These are phyloP conservation scores for Yasuhikotakia modesta DNA, from an alignment of 2,797 vertebrate genomes.

Conservation along the genomic window DNA sequence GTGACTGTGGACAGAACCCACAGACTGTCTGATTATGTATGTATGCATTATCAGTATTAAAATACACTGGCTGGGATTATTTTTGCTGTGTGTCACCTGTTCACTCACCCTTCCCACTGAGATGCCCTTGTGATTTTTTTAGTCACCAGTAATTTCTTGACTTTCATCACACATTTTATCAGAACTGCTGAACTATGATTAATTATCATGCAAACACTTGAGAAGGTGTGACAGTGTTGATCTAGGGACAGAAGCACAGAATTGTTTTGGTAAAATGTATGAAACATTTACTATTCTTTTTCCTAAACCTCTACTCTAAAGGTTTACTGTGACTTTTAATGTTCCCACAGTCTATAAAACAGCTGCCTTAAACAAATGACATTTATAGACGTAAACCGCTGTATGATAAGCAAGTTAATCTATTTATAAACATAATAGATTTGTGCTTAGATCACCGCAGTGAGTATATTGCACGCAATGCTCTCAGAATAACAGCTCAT, in stretches of 20 bases:
- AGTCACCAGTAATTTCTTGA: constrained; percentile 37
- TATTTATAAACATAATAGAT: constrained; percentile 20
- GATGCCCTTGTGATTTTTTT: constrained; percentile 25
- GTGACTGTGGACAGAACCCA: constrained; percentile 2
- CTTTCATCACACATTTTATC: constrained; percentile 40
- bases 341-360: background rate
- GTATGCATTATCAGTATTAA: background rate
- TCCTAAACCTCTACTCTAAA: background rate
- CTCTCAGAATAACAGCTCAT: constrained; percentile 36
- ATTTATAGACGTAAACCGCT: background rate
- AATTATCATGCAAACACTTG: constrained; percentile 41
- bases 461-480: constrained; percentile 29
- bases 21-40: constrained; percentile 24
- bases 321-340: background rate
- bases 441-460: constrained; percentile 7
- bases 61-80: background rate
- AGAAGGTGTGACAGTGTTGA: constrained; percentile 35
- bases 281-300: background rate
- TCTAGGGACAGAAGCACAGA: constrained; percentile 12
- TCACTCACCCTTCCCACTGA: constrained; percentile 19
- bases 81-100: constrained; percentile 31
- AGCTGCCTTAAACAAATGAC: background rate
- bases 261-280: background rate
- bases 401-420: constrained; percentile 18
- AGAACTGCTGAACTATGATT: constrained; percentile 37